phyloP scores from a whole-genome alignment of 2,797 vertebrate species.

The Acestrorhynchus altus region DNA sequence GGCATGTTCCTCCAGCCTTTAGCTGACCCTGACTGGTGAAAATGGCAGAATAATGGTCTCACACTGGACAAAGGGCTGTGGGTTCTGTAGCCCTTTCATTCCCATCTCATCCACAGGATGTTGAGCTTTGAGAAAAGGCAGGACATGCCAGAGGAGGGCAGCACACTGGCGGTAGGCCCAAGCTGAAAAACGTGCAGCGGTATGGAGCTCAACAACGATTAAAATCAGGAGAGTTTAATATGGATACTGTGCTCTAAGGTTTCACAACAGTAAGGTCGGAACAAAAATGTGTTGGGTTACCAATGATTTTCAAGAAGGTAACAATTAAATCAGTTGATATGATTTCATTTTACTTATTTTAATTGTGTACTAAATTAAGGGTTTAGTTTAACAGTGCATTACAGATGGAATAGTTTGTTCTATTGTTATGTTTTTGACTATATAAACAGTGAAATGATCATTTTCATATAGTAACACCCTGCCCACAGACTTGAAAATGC shows the following conservation, averaged over 20 bases:
- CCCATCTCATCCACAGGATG: not conserved
- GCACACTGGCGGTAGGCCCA: not conserved
- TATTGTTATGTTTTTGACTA: no score
- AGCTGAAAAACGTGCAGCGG: not conserved
- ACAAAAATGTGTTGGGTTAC: no score
- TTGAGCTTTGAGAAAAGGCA: not conserved
- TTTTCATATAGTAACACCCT: no score
- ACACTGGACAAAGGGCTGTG: constrained; percentile 21
- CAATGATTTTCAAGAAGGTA: no score
- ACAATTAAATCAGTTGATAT: no score
- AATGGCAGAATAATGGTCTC: constrained; percentile 39
- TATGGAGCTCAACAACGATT: not conserved
- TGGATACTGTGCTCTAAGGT: not conserved
- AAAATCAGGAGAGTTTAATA: not conserved
- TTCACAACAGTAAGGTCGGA: no score
- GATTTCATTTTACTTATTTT: no score
- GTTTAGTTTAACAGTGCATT: no score
- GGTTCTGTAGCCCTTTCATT: constrained; percentile 31
- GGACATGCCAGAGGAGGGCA: not conserved
- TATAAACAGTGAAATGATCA: no score
- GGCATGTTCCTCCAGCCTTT: constrained; percentile 30
- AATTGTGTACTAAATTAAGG: no score
- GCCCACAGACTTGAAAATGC: no score
- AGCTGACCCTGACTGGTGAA: constrained; percentile 39
- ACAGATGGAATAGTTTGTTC: no score